A percentile compares a stretch with the other conserved stretches of the same genome.
phyloP scores from a whole-genome alignment of 2,797 vertebrate species.

The Sarcophilus harrisii region DNA sequence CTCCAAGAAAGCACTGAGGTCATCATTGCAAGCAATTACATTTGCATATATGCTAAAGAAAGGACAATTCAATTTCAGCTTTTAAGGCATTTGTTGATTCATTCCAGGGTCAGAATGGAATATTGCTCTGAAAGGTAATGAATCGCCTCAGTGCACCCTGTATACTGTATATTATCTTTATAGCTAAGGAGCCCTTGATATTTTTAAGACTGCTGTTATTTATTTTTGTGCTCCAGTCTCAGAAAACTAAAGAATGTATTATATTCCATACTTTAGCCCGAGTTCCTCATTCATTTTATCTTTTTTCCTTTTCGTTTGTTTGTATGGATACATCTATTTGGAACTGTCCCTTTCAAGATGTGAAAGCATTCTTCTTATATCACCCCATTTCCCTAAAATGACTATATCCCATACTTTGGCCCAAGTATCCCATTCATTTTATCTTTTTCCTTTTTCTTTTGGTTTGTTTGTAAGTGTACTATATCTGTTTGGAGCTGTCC shows the following conservation, averaged over 20 bases:
- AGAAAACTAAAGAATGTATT: slow-evolving; percentile 21
- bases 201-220: slow-evolving; percentile 42
- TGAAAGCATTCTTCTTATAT: slow-evolving; percentile 56
- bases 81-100: slow-evolving; percentile 59
- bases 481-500: slow-evolving; percentile 22
- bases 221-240: slow-evolving; percentile 25
- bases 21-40: slow-evolving; percentile 56
- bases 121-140: slow-evolving; percentile 58
- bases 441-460: background rate
- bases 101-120: slow-evolving; percentile 65
- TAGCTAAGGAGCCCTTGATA: slow-evolving; percentile 61
- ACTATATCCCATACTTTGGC: background rate
- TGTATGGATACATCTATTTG: slow-evolving; percentile 14
- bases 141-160: slow-evolving; percentile 41
- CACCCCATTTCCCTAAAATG: background rate
- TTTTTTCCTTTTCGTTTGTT: background rate
- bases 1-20: background rate
- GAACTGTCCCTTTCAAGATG: slow-evolving; percentile 44
- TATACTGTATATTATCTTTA: slow-evolving; percentile 39
- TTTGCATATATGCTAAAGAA: slow-evolving; percentile 50
- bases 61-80: slow-evolving; percentile 60
- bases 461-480: background rate
- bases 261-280: background rate
- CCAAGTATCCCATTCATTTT: slow-evolving; percentile 18
- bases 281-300: slow-evolving; percentile 26